phyloP scores from a whole-genome alignment of 2,113 vertebrate genomes.

The Axis porcinus region DNA sequence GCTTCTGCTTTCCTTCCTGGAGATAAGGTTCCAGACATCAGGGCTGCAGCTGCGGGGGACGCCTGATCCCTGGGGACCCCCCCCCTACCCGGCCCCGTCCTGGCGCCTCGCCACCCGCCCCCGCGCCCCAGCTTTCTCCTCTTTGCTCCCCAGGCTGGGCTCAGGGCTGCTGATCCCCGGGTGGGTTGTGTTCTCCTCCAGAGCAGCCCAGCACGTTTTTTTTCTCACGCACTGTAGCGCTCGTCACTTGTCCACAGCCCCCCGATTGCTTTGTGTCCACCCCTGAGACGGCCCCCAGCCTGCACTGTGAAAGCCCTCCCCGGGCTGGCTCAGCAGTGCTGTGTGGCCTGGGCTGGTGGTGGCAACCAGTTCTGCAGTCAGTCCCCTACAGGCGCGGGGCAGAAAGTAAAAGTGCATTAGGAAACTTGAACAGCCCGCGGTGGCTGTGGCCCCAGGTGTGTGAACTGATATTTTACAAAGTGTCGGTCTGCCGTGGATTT shows the following conservation, averaged over 20 bases:
- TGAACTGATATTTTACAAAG: background rate
- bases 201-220: no score
- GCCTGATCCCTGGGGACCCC: fast-evolving
- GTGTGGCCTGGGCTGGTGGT: background rate
- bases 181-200: background rate
- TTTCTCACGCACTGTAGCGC: fast-evolving
- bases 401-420: background rate
- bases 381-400: fast-evolving
- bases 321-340: fast-evolving
- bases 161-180: background rate
- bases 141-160: background rate
- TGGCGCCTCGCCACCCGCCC: fast-evolving
- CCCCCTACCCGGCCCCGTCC: fast-evolving
- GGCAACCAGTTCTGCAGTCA: background rate
- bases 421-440: fast-evolving
- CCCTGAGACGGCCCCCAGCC: no score
- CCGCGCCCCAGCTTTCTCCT: no score
- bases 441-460: fast-evolving
- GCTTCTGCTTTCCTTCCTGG: background rate
- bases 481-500: fast-evolving
- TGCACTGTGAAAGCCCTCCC: fast-evolving
- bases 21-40: background rate
- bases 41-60: background rate
- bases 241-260: fast-evolving
- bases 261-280: fast-evolving